Evolutionary conservation across 2,888 invertebrate genomes (phyloP).

Genomic region (Diplazon laetatorius): DNA sequence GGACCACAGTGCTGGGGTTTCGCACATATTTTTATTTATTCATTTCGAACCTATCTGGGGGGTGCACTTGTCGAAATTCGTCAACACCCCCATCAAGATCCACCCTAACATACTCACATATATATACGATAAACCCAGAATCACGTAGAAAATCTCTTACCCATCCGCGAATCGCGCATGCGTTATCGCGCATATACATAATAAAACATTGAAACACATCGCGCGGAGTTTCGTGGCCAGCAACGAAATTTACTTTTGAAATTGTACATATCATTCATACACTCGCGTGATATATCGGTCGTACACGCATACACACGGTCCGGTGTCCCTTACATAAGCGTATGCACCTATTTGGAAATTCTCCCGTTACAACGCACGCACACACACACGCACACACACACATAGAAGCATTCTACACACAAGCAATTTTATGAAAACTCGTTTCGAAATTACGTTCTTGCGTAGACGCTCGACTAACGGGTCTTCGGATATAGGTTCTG

Average conservation of each 20-base stretch:
- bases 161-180: background rate
- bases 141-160: no score
- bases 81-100: no score
- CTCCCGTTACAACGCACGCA: conserved; percentile 32
- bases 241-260: conserved; percentile 21
- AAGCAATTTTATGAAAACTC: conserved; percentile 53
- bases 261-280: conserved; percentile 23
- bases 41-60: no score
- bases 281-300: background rate
- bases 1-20: no score
- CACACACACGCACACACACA: background rate
- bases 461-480: conserved; percentile 35
- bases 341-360: conserved; percentile 43
- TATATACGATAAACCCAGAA: no score
- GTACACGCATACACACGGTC: background rate
- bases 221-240: conserved; percentile 10
- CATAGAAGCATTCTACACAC: conserved; percentile 5
- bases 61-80: no score
- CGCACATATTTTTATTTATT: no score
- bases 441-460: conserved; percentile 46
- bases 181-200: conserved; percentile 4
- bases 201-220: conserved; percentile 42
- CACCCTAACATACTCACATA: no score
- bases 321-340: conserved; percentile 20
- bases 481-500: conserved; percentile 17